Base-by-base conservation (phyloP, 2,113 vertebrate genomes). In the Ictidomys tridecemlineatus region DNA sequence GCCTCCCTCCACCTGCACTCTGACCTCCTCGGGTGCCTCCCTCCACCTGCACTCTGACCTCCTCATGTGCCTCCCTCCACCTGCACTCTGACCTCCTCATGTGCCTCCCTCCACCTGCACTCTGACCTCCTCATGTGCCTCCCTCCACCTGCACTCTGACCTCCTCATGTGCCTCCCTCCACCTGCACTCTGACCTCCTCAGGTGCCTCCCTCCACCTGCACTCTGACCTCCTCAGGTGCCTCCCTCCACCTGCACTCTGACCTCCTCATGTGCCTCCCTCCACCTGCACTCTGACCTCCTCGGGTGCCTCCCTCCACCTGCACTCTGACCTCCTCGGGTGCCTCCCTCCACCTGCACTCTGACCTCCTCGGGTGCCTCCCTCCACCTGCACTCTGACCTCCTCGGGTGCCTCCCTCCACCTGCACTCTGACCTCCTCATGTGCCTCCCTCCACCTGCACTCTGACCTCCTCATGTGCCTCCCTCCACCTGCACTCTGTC, bases 371-470 rank as follows among this genome's bases (percentile, higher is more conserved):
- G 0, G 26, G 34, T 1, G 28, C 42, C 72, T 34, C 48, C 48
- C 45, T 45, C 45, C 45, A 42, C 17, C 9, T 4, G 2, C 67
- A 2, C 18, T 1, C 6, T 42, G 61, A 24, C 45, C 39, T 28
- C 32, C 34, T 26, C 39, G 1, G 26, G 39, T 1, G 37, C 42
- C 72, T 34, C 48, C 48, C 42, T 45, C 42, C 42, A 42, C 17
- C 9, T 4, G 2, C 67, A 3, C 18, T 1, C 6, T 42, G 53
- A 24, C 45, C 39, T 28, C 32, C 34, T 26, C 39, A 0, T 20
- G 34, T 1, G 28, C 42, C 72, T 34, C 48, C 48, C 45, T 45
- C 45, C 45, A 42, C 17, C 9, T 4, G 2, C 67, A 2, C 18
- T 1, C 6, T 42, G 61, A 24, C 45, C 39, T 28, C 32, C 34